A percentile compares a stretch with the other conserved stretches of the same genome.
These are phyloP conservation scores for Carassius auratus DNA, from an alignment of 2,113 vertebrate species.

Conservation along the genomic window DNA sequence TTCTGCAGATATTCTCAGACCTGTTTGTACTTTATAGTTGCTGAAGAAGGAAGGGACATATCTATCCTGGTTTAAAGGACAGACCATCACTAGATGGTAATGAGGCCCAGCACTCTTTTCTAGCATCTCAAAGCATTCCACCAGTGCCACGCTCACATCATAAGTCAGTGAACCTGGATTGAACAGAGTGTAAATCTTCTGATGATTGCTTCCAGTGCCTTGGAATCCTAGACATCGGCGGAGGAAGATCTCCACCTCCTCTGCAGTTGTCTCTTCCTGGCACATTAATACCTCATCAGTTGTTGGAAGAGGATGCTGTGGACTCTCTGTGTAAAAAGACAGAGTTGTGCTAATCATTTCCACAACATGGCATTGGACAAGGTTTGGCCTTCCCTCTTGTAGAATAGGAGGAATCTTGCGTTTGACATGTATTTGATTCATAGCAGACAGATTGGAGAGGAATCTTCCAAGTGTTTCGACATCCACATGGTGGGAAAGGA, in stretches of 20 bases:
- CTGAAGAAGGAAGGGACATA: conserved; percentile 78
- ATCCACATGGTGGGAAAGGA: conserved; percentile 67
- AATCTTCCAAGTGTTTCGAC: conserved; percentile 64
- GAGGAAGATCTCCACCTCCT: conserved; percentile 80
- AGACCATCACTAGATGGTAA: conserved; percentile 73
- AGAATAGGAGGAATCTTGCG: conserved; percentile 65
- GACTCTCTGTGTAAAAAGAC: conserved; percentile 67
- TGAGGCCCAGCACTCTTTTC: conserved; percentile 58
- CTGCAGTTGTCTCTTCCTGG: conserved; percentile 70
- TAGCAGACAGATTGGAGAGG: conserved; percentile 65
- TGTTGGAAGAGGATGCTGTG: conserved; percentile 69
- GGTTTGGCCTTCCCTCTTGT: conserved; percentile 71
- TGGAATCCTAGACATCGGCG: conserved; percentile 68
- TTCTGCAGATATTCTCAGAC: conserved; percentile 51
- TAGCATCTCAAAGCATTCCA: conserved; percentile 68
- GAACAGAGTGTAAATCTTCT: conserved; percentile 75
- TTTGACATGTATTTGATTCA: conserved; percentile 51
- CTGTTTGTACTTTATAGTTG: conserved; percentile 69
- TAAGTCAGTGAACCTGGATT: conserved; percentile 75
- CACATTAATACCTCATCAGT: conserved; percentile 78
- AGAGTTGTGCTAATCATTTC: conserved; percentile 72
- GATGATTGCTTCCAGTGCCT: conserved; percentile 45
- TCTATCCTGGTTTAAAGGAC: conserved; percentile 71
- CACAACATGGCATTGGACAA: conserved; percentile 68
- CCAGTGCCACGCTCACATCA: conserved; percentile 72